These are phyloP conservation scores for Paradoxurus hermaphroditus DNA, from an alignment of 2,113 vertebrate genomes.

Conservation along the genomic window DNA sequence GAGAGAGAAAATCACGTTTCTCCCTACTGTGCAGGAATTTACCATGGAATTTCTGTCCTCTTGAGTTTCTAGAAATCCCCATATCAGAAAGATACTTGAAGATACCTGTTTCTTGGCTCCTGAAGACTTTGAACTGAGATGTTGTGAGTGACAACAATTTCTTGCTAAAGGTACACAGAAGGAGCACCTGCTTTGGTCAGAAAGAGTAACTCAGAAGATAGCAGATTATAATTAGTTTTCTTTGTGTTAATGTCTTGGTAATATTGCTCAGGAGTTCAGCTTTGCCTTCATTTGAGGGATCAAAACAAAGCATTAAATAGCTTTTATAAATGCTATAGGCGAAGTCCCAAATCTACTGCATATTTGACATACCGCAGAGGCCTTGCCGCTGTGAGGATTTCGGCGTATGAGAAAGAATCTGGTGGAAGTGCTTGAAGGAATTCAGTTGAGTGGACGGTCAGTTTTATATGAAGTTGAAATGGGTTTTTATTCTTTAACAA, in stretches of 20 bases:
- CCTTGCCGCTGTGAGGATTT: neutral
- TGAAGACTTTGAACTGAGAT: neutral
- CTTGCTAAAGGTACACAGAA: neutral
- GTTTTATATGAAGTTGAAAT: neutral
- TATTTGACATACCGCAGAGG: neutral
- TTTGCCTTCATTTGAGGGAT: neutral
- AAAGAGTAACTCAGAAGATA: neutral
- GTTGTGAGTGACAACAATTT: neutral
- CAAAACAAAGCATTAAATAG: neutral
- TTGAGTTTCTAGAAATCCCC: neutral
- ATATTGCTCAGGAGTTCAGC: neutral
- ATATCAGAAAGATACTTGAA: neutral
- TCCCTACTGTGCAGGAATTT: neutral
- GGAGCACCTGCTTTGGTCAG: neutral
- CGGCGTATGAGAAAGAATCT: neutral
- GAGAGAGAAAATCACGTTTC: neutral
- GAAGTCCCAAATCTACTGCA: neutral
- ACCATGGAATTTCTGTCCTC: neutral
- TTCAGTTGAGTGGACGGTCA: neutral
- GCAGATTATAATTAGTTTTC: neutral
- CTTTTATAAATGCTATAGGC: neutral
- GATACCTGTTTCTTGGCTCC: neutral
- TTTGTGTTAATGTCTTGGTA: neutral
- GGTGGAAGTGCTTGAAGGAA: neutral
- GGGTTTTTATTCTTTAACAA: neutral